A percentile compares a stretch with the other conserved stretches of the same genome.
These are phyloP conservation scores for Hemiprocne comata DNA, from an alignment of 2,113 vertebrate genomes.

Conservation along the genomic window DNA sequence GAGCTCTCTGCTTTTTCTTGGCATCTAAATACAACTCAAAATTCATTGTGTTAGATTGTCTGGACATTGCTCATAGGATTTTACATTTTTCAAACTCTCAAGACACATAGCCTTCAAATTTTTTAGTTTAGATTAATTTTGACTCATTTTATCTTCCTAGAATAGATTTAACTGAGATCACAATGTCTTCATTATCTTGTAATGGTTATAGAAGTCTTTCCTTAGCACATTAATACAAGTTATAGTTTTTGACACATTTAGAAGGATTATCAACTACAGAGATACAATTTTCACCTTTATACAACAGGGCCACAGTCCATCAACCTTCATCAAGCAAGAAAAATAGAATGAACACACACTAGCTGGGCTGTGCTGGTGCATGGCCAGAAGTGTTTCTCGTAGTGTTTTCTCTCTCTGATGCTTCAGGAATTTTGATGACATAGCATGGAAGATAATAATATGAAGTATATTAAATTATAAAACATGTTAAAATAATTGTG, in stretches of 20 bases:
- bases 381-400: not conserved
- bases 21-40: not conserved
- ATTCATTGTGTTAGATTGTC: not conserved
- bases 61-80: not conserved
- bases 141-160: constrained; percentile 7
- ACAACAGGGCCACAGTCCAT: not conserved
- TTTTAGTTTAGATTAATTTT: constrained; percentile 29
- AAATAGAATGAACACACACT: not conserved
- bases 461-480: not conserved
- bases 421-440: not conserved
- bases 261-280: constrained; percentile 12
- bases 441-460: not conserved
- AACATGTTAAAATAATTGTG: not conserved
- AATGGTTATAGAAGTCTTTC: constrained; percentile 13
- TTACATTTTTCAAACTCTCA: constrained; percentile 27
- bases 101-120: not conserved
- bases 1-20: not conserved
- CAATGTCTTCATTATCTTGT: constrained; percentile 25
- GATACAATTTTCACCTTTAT: not conserved
- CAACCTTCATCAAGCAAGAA: not conserved
- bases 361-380: not conserved
- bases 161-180: constrained; percentile 11
- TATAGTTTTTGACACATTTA: not conserved
- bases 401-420: not conserved
- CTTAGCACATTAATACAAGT: not conserved